Conservation (phyloP, 2,113 vertebrate species). For the Psammodynastes pulverulentus region DNA sequence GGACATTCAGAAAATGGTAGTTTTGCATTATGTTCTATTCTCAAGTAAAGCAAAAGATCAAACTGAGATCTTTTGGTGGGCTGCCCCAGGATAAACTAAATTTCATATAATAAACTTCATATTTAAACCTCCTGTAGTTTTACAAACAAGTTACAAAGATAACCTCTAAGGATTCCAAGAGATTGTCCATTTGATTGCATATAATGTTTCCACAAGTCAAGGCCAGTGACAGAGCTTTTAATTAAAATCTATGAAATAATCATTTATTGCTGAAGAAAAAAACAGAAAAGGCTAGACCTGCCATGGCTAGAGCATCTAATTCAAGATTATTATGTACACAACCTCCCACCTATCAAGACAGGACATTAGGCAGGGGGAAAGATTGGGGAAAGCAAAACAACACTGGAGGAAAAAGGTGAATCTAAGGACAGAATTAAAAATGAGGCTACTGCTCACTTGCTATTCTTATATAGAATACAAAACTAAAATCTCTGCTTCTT, state of each 20-base stretch:
- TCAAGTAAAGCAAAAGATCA: conserved; percentile 59
- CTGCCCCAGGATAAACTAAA: conserved; percentile 76
- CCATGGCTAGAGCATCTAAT: conserved; percentile 27
- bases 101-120: conserved; percentile 50
- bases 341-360: conserved; percentile 35
- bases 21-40: conserved; percentile 15
- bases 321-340: conserved; percentile 43
- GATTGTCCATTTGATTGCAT: conserved; percentile 56
- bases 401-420: conserved; percentile 57
- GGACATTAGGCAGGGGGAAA: not conserved
- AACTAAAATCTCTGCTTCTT: conserved; percentile 56
- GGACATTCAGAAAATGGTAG: conserved; percentile 11
- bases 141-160: conserved; percentile 65
- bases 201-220: conserved; percentile 56
- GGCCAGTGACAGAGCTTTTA: conserved; percentile 52
- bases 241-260: conserved; percentile 58
- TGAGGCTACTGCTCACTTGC: conserved; percentile 60
- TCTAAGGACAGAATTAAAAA: conserved; percentile 61
- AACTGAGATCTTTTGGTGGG: conserved; percentile 69
- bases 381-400: conserved; percentile 21
- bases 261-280: conserved; percentile 39
- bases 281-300: conserved; percentile 17
- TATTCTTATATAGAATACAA: conserved; percentile 55
- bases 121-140: conserved; percentile 64
- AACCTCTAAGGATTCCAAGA: conserved; percentile 64